Evolutionary conservation across 2,113 vertebrate species (phyloP), one percentile per base, ranked within the genome.

Genomic region (Urocolius indicus): DNA sequence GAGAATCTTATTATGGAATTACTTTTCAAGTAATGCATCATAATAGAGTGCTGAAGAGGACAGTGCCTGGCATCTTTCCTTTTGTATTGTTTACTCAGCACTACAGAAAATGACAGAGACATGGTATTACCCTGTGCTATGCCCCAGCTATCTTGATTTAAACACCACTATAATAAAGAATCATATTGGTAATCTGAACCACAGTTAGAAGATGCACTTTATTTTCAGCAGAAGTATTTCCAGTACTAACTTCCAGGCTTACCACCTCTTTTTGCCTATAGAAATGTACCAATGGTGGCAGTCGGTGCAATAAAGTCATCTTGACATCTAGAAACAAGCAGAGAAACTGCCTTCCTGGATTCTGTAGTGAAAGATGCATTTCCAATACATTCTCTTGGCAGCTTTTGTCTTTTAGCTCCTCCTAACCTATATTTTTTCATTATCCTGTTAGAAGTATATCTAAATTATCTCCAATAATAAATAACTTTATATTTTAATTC

Each of bases 281-380:
- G 49, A 85, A 14, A 36, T 24, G 41, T 41, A 74, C 41, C 45
- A 76, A 5, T 38, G 26, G 34, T 18, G 69, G 45, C 69, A 91
- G 48, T 45, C 59, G 74, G 43, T 41, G 77, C 69, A 93, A 45
- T 62, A 41, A 80, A 77, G 29, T 72, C 43, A 48, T 43, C 38
- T 23, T n/a, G 26, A 79, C 24, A 16, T 51, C 75, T 96, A 79
- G 92, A 94, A 94, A 84, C 55, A 72, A 75, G 21, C 75, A 73
- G 38, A 76, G 30, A 80, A 83, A 74, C 24, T 52, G 63, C 46
- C 41, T 61, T 92, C 71, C 65, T 55, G 30, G 15, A 49, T 65
- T 77, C 65, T 58, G 19, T 46, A 69, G 36, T 36, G 13, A 61
- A 68, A 68, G 32, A 66, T 0, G 0, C 2, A 2, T 46, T 83